Conservation (phyloP, 2,113 vertebrate species). For the Vulpes vulpes region DNA sequence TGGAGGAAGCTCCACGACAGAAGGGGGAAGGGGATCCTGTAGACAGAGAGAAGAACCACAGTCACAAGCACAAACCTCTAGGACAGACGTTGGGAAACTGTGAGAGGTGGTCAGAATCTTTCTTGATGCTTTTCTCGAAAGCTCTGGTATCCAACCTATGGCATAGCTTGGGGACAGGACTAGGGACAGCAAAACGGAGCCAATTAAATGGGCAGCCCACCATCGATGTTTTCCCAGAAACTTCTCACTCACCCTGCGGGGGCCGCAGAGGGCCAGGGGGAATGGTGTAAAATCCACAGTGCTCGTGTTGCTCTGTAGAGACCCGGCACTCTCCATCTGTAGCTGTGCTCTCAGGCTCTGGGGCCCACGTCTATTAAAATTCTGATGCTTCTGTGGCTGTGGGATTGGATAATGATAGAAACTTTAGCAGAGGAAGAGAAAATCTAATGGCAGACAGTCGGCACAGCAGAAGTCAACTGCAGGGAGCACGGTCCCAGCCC, state of each 20-base stretch:
- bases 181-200: neutral
- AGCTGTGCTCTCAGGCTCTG: neutral
- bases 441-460: neutral
- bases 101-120: neutral
- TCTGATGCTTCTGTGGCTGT: slow-evolving; percentile 46
- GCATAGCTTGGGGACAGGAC: neutral
- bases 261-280: fast-evolving
- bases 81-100: neutral
- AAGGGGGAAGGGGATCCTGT: neutral
- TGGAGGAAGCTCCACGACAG: neutral
- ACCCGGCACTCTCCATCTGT: neutral
- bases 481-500: fast-evolving
- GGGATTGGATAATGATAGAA: slow-evolving; percentile 57
- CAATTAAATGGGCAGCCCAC: neutral
- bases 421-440: slow-evolving; percentile 22
- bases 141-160: neutral
- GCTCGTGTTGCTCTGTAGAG: neutral
- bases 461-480: neutral
- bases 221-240: neutral
- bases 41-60: neutral
- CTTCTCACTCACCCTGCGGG: neutral
- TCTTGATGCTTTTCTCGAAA: neutral
- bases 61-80: neutral
- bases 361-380: slow-evolving; percentile 56
- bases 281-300: neutral